A percentile compares a stretch with the other conserved stretches of the same genome.
These are phyloP conservation scores for Laothoe populi DNA, from an alignment of 2,888 invertebrate genomes.

Conservation along the genomic window DNA sequence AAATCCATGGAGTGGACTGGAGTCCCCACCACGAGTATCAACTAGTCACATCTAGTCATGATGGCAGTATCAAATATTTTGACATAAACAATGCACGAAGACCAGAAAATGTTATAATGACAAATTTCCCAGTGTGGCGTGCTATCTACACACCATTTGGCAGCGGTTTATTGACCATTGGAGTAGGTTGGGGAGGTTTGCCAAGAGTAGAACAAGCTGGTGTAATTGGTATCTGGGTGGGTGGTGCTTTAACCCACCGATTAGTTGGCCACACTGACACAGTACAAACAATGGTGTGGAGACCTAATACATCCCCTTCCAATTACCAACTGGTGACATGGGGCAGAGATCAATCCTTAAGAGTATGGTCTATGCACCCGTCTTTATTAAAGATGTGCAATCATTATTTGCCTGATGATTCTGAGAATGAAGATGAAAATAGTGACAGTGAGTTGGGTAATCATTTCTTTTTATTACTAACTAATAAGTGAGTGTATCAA, in stretches of 20 bases:
- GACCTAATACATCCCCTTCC: conserved; percentile 87
- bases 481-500: too few relatives aligned
- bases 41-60: conserved; percentile 96
- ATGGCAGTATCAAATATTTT: conserved; percentile 97
- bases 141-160: conserved; percentile 97
- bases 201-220: conserved; percentile 91
- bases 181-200: conserved; percentile 93
- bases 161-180: conserved; percentile 95
- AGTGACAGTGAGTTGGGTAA: conserved; percentile 69
- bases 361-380: conserved; percentile 96
- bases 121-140: conserved; percentile 95
- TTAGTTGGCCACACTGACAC: conserved; percentile 98
- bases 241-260: conserved; percentile 91
- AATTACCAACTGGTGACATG: conserved; percentile 96
- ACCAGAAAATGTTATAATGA: conserved; percentile 93
- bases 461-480: background rate
- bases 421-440: conserved; percentile 82
- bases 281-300: conserved; percentile 97
- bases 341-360: conserved; percentile 96
- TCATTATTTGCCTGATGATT: conserved; percentile 87
- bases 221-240: conserved; percentile 82
- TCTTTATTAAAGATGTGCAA: conserved; percentile 92
- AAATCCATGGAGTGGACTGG: conserved; percentile 98
- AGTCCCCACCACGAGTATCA: conserved; percentile 93
- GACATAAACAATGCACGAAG: conserved; percentile 94